A percentile compares a stretch with the other conserved stretches of the same genome.
phyloP scores from a whole-genome alignment of 2,113 vertebrate species.

The Picathartes gymnocephalus region DNA sequence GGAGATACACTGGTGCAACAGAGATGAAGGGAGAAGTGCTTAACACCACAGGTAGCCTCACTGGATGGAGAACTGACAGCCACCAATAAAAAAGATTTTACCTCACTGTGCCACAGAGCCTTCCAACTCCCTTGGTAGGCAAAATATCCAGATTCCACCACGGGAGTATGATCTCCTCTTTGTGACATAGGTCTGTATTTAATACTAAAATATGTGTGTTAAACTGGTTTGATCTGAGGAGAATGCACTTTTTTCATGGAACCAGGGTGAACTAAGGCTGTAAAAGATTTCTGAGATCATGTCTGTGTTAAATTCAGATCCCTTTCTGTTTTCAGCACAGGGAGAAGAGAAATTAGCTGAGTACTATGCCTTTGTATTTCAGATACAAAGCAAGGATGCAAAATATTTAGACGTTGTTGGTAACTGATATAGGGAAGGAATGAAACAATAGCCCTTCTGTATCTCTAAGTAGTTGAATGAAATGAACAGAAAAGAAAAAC shows the following conservation, averaged over 20 bases:
- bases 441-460: background rate
- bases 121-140: background rate
- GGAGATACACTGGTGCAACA: background rate
- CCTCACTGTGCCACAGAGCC: background rate
- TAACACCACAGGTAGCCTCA: background rate
- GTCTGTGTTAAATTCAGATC: background rate
- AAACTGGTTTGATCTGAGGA: background rate
- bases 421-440: background rate
- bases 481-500: background rate
- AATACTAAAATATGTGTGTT: background rate
- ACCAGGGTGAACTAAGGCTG: background rate
- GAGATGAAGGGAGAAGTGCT: background rate
- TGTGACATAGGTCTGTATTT: background rate
- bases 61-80: background rate
- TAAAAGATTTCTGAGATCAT: background rate
- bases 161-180: rapidly evolving
- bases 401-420: background rate
- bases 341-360: background rate
- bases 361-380: background rate
- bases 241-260: background rate
- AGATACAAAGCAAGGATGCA: background rate
- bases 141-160: background rate
- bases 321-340: background rate
- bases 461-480: background rate
- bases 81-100: background rate